Conservation (phyloP, 2,888 invertebrate genomes). For the Augochlorella aurata region DNA sequence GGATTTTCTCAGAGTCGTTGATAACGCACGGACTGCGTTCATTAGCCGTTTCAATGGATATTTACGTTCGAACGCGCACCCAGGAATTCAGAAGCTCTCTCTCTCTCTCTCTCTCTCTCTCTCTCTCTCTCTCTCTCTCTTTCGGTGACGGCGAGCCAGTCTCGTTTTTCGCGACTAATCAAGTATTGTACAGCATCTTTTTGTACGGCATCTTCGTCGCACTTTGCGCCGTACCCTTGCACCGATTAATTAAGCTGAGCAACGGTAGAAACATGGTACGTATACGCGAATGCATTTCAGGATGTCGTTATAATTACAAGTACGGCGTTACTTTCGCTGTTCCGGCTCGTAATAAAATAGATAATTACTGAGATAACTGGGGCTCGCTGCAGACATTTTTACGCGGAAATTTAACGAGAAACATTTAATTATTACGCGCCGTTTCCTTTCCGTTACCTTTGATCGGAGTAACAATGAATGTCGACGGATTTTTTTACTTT, state of each 20-base stretch:
- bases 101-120: too few relatives aligned
- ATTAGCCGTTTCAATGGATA: constrained; percentile 23
- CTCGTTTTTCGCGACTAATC: constrained; percentile 44
- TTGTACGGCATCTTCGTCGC: neutral
- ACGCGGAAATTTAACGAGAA: neutral
- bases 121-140: too few relatives aligned
- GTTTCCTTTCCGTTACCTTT: neutral
- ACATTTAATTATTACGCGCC: neutral
- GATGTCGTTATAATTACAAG: constrained; percentile 31
- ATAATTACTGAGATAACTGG: constrained; percentile 21
- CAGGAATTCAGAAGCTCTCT: too few relatives aligned
- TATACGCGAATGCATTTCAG: constrained; percentile 20
- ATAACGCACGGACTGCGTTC: constrained; percentile 33
- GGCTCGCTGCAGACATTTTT: neutral
- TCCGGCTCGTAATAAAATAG: neutral
- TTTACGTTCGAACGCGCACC: constrained; percentile 1
- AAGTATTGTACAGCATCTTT: constrained; percentile 22
- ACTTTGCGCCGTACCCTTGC: constrained; percentile 15
- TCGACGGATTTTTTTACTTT: neutral
- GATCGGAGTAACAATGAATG: neutral
- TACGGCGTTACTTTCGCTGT: neutral
- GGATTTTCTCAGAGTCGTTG: neutral
- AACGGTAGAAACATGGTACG: constrained; percentile 10
- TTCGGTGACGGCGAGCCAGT: neutral
- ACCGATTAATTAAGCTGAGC: constrained; percentile 54